Evolutionary conservation across 2,797 vertebrate genomes (phyloP).

Genomic region (Prunella strophiata): DNA sequence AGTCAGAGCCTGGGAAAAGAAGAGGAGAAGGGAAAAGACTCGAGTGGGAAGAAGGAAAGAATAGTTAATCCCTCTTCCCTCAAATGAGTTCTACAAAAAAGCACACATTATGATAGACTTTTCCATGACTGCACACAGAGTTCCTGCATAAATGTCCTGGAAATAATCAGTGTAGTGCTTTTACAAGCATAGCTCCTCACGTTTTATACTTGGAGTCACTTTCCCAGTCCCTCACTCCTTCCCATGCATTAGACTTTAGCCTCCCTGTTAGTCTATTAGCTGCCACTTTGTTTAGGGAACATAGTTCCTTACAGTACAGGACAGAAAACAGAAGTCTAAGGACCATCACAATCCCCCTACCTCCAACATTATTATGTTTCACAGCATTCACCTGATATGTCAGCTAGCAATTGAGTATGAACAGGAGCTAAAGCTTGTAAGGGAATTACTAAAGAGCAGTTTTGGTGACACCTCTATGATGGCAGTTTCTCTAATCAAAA

Average conservation of each 20-base stretch:
- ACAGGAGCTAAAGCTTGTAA: neutral
- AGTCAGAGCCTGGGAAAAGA: neutral
- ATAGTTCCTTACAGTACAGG: neutral
- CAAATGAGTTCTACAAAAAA: neutral
- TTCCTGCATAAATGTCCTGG: neutral
- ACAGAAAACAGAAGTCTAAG: neutral
- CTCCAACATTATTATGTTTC: neutral
- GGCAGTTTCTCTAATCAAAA: neutral
- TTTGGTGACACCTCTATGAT: neutral
- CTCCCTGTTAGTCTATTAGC: neutral
- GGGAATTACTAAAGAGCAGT: neutral
- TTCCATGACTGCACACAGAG: neutral
- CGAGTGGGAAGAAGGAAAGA: neutral
- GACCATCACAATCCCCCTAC: neutral
- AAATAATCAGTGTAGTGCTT: neutral
- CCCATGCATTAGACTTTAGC: neutral
- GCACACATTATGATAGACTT: neutral
- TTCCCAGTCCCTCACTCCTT: neutral
- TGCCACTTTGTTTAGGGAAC: neutral
- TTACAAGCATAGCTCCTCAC: neutral
- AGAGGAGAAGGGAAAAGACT: neutral
- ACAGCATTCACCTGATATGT: neutral
- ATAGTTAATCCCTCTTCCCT: constrained; percentile 17
- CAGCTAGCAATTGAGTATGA: neutral
- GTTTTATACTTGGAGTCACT: neutral